Evolutionary conservation across 2,797 vertebrate genomes (phyloP), one percentile per base, ranked within the genome.

Genomic region (Danio choprae): DNA sequence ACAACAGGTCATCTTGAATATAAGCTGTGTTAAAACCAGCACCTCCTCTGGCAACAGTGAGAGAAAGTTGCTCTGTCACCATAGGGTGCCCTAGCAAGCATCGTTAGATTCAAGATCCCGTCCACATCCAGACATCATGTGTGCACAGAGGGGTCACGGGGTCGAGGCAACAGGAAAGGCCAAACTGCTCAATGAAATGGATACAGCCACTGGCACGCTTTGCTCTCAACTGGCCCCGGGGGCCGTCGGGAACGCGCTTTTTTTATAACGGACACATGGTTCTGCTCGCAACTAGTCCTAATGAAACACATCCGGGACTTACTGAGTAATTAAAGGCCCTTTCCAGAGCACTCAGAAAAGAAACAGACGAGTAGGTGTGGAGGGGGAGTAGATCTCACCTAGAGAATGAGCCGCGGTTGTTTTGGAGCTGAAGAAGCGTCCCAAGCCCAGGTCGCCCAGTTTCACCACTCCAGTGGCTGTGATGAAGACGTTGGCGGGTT

Each of bases 401-500:
- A 98, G 92, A 79, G 97, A 99, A 93, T 99, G 98, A 87, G 97
- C 96, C 11, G 95, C 97, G 38, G 96, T 98, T 85, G 97, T 99
- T 95, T 98, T 98, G 84, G 97, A 99, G 90, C 97, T 99, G 93
- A 99, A 99, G 94, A 98, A 99, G 60, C 97, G 93, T 81, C 97
- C 97, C 84, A 99, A 91, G 15, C 98, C 97, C 81, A 99, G 93
- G 85, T 98, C 97, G 86, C 98, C 97, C 81, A 99, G 95, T 90
- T 99, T 99, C 81, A 99, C 98, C 89, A 98, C 96, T 77, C 98
- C 98, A 50, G 96, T 97, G 83, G 98, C 98, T 83, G 97, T 99
- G 90, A 99, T 99, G 95, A 99, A 99, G 85, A 99, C 97, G 72
- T 99, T 99, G 64, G 97, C 98, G 62, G 97, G 98, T 82, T 99